Base-by-base conservation (phyloP, 2,113 vertebrate genomes). In the Sigmodon hispidus region DNA sequence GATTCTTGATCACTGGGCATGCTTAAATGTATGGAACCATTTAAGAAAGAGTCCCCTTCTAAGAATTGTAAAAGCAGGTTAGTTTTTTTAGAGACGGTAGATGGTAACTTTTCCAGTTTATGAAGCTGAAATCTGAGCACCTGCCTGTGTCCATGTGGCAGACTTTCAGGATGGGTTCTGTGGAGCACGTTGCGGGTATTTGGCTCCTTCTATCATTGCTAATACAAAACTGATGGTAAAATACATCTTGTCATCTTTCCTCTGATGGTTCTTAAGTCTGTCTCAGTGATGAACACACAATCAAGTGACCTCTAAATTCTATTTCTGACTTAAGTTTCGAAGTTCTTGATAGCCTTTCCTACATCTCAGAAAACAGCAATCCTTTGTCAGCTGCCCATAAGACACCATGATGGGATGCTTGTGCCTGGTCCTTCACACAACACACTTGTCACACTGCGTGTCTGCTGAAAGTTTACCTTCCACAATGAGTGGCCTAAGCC, bases 241-340 rank as follows among this genome's bases (percentile, higher is more conserved):
- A 75, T 75, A 87, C 11, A 81, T 75, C 73, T 45, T 67, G 9
- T 57, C 57, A 34, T 91, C 70, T 16, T 40, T 26, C 24, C 61
- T 52, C 59, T 10, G 48, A 1, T 36, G 31, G 16, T 84, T 95
- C 92, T 93, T 55, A 77, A 57, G n/a, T 79, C 50, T 94, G 21
- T 70, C 81, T 83, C 52, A 95, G 57, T 67, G 73, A 67, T 67
- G 50, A 31, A 8, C 19, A 10, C 5, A 24, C 48, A 85, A 3
- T 52, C 72, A 84, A 81, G 24, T 86, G 52, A 83, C 36, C 63
- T 84, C 55, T 91, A 69, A 89, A 87, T 89, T 94, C 13, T 88
- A 91, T 87, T 89, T 94, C 40, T 70, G 73, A 57, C 50, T 87
- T 83, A 95, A 93, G 84, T 94, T 63, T 76, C 57, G 76, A 94